A percentile compares a stretch with the other conserved stretches of the same genome.
Evolutionary conservation across 2,113 vertebrate species (phyloP).

Genomic region (Alaudala cheleensis): DNA sequence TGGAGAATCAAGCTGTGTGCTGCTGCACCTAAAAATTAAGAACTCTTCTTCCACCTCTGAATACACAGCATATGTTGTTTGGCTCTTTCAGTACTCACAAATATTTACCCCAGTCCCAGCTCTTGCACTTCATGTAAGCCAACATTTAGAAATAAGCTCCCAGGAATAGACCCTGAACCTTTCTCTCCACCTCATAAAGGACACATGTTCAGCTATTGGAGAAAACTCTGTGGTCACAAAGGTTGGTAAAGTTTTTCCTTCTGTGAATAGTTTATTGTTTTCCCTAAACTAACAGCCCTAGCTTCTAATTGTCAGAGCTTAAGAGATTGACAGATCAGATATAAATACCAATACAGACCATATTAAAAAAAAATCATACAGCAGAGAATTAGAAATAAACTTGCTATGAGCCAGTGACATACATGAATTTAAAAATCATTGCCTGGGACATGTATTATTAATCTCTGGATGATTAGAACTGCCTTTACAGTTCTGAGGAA

Average conservation of each 20-base stretch:
- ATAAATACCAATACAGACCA: not conserved
- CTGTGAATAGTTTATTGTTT: not conserved
- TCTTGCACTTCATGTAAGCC: not conserved
- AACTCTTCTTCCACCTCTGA: not conserved
- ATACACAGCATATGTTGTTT: not conserved
- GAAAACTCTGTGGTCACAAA: not conserved
- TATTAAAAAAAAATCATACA: not conserved
- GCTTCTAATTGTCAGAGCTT: not conserved
- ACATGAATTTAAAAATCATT: not conserved
- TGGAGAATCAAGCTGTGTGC: not conserved
- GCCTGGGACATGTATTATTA: not conserved
- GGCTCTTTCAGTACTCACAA: not conserved
- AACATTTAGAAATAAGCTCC: not conserved
- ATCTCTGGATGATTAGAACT: not conserved
- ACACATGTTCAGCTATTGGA: not conserved
- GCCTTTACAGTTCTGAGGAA: constrained; percentile 4
- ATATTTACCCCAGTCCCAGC: not conserved
- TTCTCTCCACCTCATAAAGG: not conserved
- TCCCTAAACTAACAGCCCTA: not conserved
- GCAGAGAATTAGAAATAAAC: not conserved
- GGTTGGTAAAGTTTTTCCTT: not conserved
- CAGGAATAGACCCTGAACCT: not conserved
- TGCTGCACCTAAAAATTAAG: not conserved
- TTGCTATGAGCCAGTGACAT: not conserved
- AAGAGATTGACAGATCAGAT: not conserved